Evolutionary conservation across 2,113 vertebrate genomes (phyloP), one percentile per base, ranked within the genome.

Genomic region (Hucho hucho): DNA sequence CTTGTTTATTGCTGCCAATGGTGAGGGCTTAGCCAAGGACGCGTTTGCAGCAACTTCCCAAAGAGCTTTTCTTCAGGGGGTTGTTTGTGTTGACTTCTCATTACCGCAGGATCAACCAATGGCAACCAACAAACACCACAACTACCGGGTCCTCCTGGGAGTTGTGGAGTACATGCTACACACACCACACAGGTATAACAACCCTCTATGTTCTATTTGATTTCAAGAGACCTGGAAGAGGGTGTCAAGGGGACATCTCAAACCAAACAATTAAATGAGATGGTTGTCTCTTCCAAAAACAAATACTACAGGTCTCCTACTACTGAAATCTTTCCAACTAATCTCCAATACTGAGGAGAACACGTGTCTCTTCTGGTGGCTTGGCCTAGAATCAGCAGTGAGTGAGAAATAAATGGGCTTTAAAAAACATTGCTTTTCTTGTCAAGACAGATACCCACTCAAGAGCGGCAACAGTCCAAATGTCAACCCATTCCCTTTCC

Each of bases 351-450:
- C 82, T 71, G 86, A 22, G 58, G 20, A 87, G 87, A 83, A 83
- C 82, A 83, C 88, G 91, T 84, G 89, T 91, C 90, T 88, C 79
- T 83, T 81, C 84, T 81, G 11, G 67, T 89, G 85, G 85, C 86
- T 85, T 49, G 82, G 83, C 84, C n/a, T 70, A 64, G 90, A 90
- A 91, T 92, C 84, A 88, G 76, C 81, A 72, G 74, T 87, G 87
- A 90, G 81, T 80, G 88, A 81, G 80, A 87, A 86, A 89, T 92
- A 92, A 92, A 92, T 90, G 86, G 89, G 82, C 80, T 92, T 89
- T 86, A 73, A 81, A 87, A 88, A 84, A 83, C 82, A 84, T 81
- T 74, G 78, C 53, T 83, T 83, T 74, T 87, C 87, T 84, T 88
- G 89, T 92, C 89, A 88, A 77, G 90, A 88, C 87, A 87, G 81